Conservation (phyloP, 1,140 invertebrate genomes). For the Atta colombica region DNA sequence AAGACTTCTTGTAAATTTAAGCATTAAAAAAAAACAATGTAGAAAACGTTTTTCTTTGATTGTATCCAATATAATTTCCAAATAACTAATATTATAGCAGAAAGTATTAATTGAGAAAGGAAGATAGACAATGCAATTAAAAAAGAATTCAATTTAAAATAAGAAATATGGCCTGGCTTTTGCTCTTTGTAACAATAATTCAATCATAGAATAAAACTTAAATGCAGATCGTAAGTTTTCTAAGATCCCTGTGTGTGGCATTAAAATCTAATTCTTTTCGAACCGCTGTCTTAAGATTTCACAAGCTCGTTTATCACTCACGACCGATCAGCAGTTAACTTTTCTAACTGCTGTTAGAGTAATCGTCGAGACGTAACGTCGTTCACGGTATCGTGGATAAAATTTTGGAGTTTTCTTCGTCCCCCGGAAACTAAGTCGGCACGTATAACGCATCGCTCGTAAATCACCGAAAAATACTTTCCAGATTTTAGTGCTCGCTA, state of each 20-base stretch:
- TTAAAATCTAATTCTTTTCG: slow-evolving; percentile 27
- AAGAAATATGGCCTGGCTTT: not conserved
- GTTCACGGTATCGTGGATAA: not conserved
- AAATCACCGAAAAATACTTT: slow-evolving; percentile 55
- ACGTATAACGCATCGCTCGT: slow-evolving; percentile 14
- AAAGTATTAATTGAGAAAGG: not conserved
- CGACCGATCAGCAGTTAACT: slow-evolving; percentile 23
- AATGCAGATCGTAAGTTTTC: slow-evolving; percentile 13
- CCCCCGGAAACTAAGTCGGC: not conserved
- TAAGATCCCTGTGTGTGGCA: not conserved
- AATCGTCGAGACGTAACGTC: not conserved
- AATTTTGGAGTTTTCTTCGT: slow-evolving; percentile 24
- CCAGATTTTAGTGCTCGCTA: slow-evolving; percentile 20
- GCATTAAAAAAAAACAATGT: not conserved
- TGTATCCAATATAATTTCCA: not conserved
- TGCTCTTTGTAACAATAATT: not conserved
- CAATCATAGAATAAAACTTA: not conserved
- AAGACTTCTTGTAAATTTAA: not conserved
- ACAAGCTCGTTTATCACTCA: slow-evolving; percentile 46
- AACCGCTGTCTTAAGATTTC: not conserved
- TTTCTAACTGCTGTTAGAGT: slow-evolving; percentile 43
- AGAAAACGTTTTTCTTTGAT: not conserved
- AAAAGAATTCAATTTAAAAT: not conserved
- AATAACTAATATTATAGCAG: not conserved
- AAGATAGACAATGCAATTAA: not conserved